phyloP scores from a whole-genome alignment of 2,797 vertebrate species.

The Distichodus sexfasciatus region DNA sequence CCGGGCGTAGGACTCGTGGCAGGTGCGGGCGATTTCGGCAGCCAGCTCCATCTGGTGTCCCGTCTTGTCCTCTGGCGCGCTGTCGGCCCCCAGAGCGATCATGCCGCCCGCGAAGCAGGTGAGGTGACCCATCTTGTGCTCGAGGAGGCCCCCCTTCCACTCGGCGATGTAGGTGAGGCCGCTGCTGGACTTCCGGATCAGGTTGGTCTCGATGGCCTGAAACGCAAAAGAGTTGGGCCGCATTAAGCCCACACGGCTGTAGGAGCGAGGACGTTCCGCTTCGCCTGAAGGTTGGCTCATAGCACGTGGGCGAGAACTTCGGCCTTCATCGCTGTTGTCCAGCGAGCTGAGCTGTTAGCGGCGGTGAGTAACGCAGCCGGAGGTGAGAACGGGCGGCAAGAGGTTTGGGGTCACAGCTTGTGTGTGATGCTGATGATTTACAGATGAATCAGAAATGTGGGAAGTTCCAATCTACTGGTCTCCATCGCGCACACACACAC shows the following conservation, averaged over 20 bases:
- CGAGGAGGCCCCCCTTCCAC: constrained; percentile 96
- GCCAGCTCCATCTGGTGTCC: constrained; percentile 92
- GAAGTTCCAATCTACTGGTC: constrained; percentile 41
- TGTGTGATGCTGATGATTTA: background rate
- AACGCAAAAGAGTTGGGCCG: background rate
- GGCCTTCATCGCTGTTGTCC: too few relatives aligned
- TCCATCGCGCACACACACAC: too few relatives aligned
- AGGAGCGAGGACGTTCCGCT: too few relatives aligned
- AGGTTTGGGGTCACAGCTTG: background rate
- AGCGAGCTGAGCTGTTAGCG: too few relatives aligned
- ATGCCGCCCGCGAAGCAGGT: constrained; percentile 97
- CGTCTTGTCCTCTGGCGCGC: constrained; percentile 81
- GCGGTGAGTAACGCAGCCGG: background rate
- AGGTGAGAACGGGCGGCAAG: background rate
- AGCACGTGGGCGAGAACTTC: constrained; percentile 13
- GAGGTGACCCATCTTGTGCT: constrained; percentile 98
- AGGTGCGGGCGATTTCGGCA: constrained; percentile 92
- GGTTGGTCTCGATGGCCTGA: constrained; percentile 91
- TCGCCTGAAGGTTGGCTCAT: too few relatives aligned
- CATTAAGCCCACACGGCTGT: background rate
- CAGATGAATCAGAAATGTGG: background rate
- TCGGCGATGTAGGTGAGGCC: constrained; percentile 96
- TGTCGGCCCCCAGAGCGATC: constrained; percentile 93
- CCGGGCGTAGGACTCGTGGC: constrained; percentile 93
- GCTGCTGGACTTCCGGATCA: constrained; percentile 88